phyloP scores from a whole-genome alignment of 2,797 vertebrate species.

The Picus viridis region DNA sequence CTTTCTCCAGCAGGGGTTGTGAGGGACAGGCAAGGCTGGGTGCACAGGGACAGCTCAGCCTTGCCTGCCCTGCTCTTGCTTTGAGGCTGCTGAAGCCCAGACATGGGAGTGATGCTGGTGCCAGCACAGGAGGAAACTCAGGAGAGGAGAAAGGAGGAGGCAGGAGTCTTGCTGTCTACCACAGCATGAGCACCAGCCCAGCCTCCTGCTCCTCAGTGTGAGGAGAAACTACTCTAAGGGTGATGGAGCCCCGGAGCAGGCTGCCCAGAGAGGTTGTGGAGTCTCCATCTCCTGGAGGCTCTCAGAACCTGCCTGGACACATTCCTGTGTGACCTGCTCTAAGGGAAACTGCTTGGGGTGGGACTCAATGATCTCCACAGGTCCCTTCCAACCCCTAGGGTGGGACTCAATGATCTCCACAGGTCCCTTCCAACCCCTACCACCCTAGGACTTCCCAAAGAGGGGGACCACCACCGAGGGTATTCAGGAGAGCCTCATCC shows the following conservation, averaged over 20 bases:
- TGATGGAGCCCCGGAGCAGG: no score
- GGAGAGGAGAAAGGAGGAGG: neutral
- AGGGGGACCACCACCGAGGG: no score
- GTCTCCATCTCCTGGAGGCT: no score
- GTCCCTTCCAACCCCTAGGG: no score
- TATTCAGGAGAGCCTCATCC: neutral
- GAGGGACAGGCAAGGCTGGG: neutral
- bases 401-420: no score
- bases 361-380: no score
- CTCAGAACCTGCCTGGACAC: no score
- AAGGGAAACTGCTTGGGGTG: no score
- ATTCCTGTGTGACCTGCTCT: no score
- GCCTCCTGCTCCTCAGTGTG: neutral
- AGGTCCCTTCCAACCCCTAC: no score
- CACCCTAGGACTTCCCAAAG: no score
- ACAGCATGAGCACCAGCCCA: neutral
- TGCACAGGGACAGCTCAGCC: neutral
- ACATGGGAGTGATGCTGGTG: accelerated
- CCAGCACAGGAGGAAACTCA: neutral
- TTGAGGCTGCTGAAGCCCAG: neutral
- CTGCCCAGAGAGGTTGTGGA: no score
- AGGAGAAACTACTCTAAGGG: neutral
- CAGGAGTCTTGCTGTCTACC: neutral
- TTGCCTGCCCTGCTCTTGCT: neutral
- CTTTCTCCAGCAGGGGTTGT: neutral